Percentiles rank a stretch among this genome's conserved stretches.
Evolutionary conservation across 2,888 invertebrate species (phyloP).

Genomic region (Pandemis heparana): DNA sequence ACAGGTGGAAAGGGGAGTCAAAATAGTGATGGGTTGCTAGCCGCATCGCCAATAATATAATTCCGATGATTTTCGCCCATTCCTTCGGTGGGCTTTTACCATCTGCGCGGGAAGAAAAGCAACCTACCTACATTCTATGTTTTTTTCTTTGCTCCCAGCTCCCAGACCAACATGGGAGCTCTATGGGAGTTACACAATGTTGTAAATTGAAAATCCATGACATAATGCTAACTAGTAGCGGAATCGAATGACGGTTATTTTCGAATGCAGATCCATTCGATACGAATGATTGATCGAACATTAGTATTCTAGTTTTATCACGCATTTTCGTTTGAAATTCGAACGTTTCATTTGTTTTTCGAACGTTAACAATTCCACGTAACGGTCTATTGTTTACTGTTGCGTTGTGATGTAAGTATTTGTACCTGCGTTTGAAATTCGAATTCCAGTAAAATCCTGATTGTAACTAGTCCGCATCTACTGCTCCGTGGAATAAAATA

Average conservation of each 20-base stretch:
- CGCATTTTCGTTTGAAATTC: constrained; percentile 19
- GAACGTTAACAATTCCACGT: constrained; percentile 14
- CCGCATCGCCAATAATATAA: too few relatives aligned
- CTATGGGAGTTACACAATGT: neutral
- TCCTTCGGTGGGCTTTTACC: too few relatives aligned
- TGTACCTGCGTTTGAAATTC: constrained; percentile 42
- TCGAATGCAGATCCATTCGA: constrained; percentile 22
- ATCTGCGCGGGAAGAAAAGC: too few relatives aligned
- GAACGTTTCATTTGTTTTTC: constrained; percentile 26
- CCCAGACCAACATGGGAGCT: too few relatives aligned
- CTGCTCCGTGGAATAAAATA: too few relatives aligned
- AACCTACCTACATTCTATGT: too few relatives aligned
- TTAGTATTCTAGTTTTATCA: constrained; percentile 32
- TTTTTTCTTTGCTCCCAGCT: too few relatives aligned
- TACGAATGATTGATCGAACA: constrained; percentile 29
- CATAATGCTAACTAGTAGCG: constrained; percentile 1
- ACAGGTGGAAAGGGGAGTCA: too few relatives aligned
- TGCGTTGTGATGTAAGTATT: neutral
- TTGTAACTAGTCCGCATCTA: too few relatives aligned
- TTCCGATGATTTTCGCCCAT: too few relatives aligned
- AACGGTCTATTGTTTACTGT: constrained; percentile 5
- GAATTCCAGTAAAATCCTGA: constrained; percentile 7
- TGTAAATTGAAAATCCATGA: constrained; percentile 1
- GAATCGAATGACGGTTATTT: constrained; percentile 16
- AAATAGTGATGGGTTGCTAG: too few relatives aligned